Evolutionary conservation across 2,888 invertebrate species (phyloP).

Genomic region (Apodemia duryi): DNA sequence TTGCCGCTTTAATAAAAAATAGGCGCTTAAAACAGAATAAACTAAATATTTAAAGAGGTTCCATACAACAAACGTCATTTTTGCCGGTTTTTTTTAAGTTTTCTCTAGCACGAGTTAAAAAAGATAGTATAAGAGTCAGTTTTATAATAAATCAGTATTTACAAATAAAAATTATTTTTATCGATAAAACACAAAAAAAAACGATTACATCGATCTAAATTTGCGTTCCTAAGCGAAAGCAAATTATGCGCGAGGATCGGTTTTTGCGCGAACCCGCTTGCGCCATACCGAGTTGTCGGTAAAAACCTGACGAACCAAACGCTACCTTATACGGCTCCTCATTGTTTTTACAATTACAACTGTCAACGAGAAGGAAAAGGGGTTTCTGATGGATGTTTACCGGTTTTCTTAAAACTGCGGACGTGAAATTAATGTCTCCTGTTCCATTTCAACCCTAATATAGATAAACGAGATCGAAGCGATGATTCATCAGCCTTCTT

Average conservation of each 20-base stretch:
- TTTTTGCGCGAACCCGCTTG: constrained; percentile 28
- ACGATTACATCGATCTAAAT: constrained; percentile 28
- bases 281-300: constrained; percentile 26
- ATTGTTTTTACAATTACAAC: constrained; percentile 52
- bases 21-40: too few relatives aligned
- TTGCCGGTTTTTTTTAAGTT: too few relatives aligned
- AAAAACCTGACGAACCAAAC: constrained; percentile 29
- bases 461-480: constrained; percentile 10
- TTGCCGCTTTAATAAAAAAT: too few relatives aligned
- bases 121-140: too few relatives aligned
- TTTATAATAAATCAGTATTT: too few relatives aligned
- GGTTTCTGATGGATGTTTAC: constrained; percentile 35
- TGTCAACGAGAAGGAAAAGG: constrained; percentile 35
- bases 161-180: too few relatives aligned
- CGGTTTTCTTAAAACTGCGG: constrained; percentile 36
- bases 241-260: constrained; percentile 28
- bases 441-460: constrained; percentile 17
- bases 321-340: constrained; percentile 38
- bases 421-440: constrained; percentile 28
- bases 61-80: too few relatives aligned
- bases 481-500: constrained; percentile 6
- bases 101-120: too few relatives aligned
- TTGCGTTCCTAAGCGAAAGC: constrained; percentile 30
- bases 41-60: too few relatives aligned
- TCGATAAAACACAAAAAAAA: constrained; percentile 30